Evolutionary conservation across 2,888 invertebrate species (phyloP).

Genomic region (Sinopyrophorus schimmeli): DNA sequence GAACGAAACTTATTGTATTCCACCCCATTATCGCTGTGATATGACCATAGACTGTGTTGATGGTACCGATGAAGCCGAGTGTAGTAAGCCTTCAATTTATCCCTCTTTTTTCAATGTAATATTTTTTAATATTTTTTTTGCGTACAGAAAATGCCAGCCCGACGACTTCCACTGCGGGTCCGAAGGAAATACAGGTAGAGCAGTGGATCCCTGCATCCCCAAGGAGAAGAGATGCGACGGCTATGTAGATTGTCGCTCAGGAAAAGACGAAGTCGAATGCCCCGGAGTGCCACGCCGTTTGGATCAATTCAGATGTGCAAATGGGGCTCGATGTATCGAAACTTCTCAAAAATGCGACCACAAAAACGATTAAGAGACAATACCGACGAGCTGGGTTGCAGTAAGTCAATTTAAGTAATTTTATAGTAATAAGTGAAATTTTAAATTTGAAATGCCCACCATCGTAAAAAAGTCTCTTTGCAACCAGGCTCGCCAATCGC

Average conservation of each 20-base stretch:
- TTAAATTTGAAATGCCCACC: background rate
- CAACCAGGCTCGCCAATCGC: too few relatives aligned
- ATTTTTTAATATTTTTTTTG: too few relatives aligned
- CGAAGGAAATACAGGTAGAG: conserved; percentile 61
- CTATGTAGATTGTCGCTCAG: conserved; percentile 82
- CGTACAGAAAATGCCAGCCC: conserved; percentile 82
- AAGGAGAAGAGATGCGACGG: conserved; percentile 91
- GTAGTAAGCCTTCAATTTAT: too few relatives aligned
- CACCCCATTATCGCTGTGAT: conserved; percentile 91
- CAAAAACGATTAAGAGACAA: conserved; percentile 89
- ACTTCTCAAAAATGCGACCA: conserved; percentile 80
- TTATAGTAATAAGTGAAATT: too few relatives aligned
- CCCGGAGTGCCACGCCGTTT: conserved; percentile 71
- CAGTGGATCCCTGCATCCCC: conserved; percentile 81
- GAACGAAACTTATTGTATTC: conserved; percentile 95
- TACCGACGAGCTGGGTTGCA: conserved; percentile 88
- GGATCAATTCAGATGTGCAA: conserved; percentile 84
- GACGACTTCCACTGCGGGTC: conserved; percentile 88
- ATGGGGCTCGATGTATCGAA: conserved; percentile 81
- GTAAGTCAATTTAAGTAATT: too few relatives aligned
- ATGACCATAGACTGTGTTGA: conserved; percentile 94
- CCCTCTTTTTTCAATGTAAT: too few relatives aligned
- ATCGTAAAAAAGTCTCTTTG: too few relatives aligned
- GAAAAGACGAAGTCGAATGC: conserved; percentile 80
- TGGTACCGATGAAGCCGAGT: conserved; percentile 92